These are phyloP conservation scores for Hystrix cristata DNA, from an alignment of 2,113 vertebrate species.

Conservation along the genomic window DNA sequence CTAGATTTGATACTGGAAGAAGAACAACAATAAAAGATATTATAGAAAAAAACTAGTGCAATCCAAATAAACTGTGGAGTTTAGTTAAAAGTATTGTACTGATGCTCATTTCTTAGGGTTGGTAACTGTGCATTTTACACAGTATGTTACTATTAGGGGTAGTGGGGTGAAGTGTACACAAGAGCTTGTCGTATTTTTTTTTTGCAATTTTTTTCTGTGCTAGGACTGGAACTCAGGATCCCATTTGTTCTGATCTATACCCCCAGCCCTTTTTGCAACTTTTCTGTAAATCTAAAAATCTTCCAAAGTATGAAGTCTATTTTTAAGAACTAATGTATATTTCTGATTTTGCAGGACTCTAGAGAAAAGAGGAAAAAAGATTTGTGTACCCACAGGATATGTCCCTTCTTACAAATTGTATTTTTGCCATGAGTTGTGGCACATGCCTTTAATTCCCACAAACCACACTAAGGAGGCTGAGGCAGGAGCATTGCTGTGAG, in stretches of 20 bases:
- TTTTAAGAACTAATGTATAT: background rate
- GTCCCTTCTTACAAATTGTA: background rate
- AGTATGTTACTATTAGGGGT: background rate
- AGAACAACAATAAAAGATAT: background rate
- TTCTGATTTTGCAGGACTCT: background rate
- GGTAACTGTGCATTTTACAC: background rate
- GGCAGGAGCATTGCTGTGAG: background rate
- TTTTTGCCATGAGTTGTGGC: background rate
- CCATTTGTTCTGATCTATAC: background rate
- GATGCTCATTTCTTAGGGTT: background rate
- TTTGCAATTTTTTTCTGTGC: background rate
- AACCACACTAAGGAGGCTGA: background rate
- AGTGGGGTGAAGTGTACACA: background rate
- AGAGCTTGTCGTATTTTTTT: conserved; percentile 23
- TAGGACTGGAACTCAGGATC: background rate
- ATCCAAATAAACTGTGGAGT: background rate
- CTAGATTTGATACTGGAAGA: background rate
- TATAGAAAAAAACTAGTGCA: background rate
- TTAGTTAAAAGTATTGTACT: background rate
- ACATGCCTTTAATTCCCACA: background rate
- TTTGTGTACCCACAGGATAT: background rate
- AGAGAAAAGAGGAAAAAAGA: background rate
- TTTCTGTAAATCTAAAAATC: conserved; percentile 5
- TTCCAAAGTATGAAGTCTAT: background rate
- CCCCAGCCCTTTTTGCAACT: background rate